These are phyloP conservation scores for Orestias chungarensis DNA, from an alignment of 2,797 vertebrate genomes.

Conservation along the genomic window DNA sequence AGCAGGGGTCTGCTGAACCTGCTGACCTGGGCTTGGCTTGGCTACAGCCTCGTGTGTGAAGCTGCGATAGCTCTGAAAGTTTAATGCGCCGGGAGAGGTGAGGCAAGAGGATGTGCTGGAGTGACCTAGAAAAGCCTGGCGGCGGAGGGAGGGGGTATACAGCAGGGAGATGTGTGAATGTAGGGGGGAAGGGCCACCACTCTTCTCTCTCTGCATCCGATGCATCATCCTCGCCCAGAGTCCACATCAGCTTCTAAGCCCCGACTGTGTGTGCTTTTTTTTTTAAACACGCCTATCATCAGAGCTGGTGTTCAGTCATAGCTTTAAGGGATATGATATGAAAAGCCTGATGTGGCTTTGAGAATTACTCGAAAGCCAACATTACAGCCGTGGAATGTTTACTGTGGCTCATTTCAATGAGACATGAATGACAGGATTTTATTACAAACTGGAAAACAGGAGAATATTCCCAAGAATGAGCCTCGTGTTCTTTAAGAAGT, in stretches of 20 bases:
- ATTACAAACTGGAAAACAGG: conserved; percentile 19
- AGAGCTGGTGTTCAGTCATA: conserved; percentile 37
- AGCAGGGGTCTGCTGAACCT: conserved; percentile 53
- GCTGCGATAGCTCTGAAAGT: conserved; percentile 75
- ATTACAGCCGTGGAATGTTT: conserved; percentile 31
- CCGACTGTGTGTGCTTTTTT: conserved; percentile 11
- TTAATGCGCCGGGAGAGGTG: conserved; percentile 78
- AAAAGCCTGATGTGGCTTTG: conserved; percentile 29
- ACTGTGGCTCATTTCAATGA: conserved; percentile 39
- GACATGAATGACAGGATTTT: conserved; percentile 26
- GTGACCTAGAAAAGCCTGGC: conserved; percentile 82
- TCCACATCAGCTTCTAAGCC: conserved; percentile 56
- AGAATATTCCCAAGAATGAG: background rate
- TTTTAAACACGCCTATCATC: conserved; percentile 40
- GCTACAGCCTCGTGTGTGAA: conserved; percentile 67
- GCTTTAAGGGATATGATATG: conserved; percentile 44
- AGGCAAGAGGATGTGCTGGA: conserved; percentile 65
- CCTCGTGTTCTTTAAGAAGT: conserved; percentile 6
- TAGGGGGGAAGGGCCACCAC: conserved; percentile 35
- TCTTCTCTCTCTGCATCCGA: conserved; percentile 40
- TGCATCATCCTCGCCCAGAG: conserved; percentile 40
- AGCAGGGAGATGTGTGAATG: too few species aligned
- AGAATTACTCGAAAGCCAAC: conserved; percentile 56
- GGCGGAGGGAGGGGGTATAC: conserved; percentile 37
- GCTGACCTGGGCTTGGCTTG: conserved; percentile 75